Conservation (phyloP, 1,140 invertebrate genomes). For the Bombus confusus region DNA sequence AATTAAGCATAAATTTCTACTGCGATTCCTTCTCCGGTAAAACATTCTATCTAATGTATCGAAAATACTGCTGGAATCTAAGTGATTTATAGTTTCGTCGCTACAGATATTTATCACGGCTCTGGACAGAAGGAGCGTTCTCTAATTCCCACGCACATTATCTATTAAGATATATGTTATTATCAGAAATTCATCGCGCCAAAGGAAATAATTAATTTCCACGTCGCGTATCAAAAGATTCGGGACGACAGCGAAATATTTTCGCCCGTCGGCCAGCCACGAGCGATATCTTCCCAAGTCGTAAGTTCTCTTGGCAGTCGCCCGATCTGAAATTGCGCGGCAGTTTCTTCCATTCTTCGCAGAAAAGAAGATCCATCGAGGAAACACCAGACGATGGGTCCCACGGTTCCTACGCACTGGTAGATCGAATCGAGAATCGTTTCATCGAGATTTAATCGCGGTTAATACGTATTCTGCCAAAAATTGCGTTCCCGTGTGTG, state of each 20-base stretch:
- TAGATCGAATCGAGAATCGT: neutral
- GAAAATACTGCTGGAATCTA: no score
- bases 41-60: no score
- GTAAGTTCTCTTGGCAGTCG: slow-evolving; percentile 24
- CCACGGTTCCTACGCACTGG: neutral
- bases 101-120: no score
- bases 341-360: neutral
- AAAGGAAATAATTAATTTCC: neutral
- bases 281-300: slow-evolving; percentile 26
- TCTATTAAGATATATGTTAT: no score
- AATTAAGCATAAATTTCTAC: no score
- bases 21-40: no score
- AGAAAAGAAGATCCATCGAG: neutral
- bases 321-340: slow-evolving; percentile 33
- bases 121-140: no score
- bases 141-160: no score
- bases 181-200: no score
- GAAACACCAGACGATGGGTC: neutral
- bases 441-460: slow-evolving; percentile 35
- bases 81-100: no score
- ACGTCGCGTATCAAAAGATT: neutral
- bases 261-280: neutral
- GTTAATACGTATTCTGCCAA: slow-evolving; percentile 41
- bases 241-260: neutral
- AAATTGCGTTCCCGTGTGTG: slow-evolving; percentile 9